Conservation (phyloP, 2,888 invertebrate genomes). For the Diarsia mendica region DNA sequence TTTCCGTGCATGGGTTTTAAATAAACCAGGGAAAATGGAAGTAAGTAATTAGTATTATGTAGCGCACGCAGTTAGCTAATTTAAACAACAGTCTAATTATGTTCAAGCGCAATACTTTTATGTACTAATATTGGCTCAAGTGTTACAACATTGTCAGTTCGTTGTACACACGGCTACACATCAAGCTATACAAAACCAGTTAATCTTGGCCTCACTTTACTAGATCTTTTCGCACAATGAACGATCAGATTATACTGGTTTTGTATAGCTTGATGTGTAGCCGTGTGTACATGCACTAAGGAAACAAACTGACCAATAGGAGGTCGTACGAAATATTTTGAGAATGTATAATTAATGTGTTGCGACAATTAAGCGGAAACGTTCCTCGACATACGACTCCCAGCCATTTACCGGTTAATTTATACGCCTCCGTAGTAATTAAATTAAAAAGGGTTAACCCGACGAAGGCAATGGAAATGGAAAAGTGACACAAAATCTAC, state of each 20-base stretch:
- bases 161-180: no score
- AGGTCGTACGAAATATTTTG: conserved; percentile 26
- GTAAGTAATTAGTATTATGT: conserved; percentile 7
- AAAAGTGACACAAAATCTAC: conserved; percentile 13
- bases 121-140: neutral
- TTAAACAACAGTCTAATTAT: conserved; percentile 4
- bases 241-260: no score
- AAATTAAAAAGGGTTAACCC: conserved; percentile 7
- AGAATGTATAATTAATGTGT: conserved; percentile 40
- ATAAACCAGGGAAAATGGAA: conserved; percentile 7
- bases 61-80: neutral
- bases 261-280: no score
- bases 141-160: neutral
- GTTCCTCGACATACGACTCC: neutral
- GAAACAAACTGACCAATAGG: conserved; percentile 22
- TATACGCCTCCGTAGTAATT: conserved; percentile 14
- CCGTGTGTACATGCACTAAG: no score
- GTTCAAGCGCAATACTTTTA: conserved; percentile 7
- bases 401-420: neutral
- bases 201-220: no score
- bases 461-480: neutral
- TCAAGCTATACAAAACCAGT: no score
- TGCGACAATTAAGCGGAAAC: conserved; percentile 33
- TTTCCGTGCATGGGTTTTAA: neutral
- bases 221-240: no score